Percentiles rank a stretch among this genome's conserved stretches.
phyloP scores from a whole-genome alignment of 2,797 vertebrate genomes.

The Hyperoplus lanceolatus region DNA sequence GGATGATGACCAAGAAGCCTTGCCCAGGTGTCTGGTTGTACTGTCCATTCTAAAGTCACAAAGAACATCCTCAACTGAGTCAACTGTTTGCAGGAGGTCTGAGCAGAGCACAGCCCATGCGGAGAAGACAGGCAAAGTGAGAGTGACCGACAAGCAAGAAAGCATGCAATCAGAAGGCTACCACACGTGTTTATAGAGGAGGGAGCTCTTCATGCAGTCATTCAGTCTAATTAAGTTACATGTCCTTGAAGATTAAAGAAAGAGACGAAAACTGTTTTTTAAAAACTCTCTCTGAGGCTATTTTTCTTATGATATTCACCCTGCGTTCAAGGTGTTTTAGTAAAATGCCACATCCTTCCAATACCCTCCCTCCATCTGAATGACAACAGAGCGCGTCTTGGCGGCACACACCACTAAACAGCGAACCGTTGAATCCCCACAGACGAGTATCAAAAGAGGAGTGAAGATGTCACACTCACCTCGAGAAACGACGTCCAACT shows the following conservation, averaged over 20 bases:
- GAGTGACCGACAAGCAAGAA: background rate
- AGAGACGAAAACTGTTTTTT: background rate
- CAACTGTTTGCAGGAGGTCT: constrained; percentile 11
- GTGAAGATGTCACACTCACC: constrained; percentile 58
- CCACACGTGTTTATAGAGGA: constrained; percentile 17
- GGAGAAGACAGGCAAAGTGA: constrained; percentile 7
- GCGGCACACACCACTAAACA: background rate
- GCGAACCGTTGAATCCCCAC: background rate
- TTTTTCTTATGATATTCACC: background rate
- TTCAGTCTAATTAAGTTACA: constrained; percentile 44
- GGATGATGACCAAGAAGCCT: background rate
- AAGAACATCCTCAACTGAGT: constrained; percentile 27
- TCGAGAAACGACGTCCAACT: constrained; percentile 65
- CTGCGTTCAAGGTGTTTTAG: background rate
- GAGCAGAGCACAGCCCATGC: background rate
- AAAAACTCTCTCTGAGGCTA: background rate
- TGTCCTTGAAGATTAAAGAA: background rate
- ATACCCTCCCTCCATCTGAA: background rate
- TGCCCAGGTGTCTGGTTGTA: background rate
- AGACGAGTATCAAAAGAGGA: background rate
- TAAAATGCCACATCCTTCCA: constrained; percentile 1
- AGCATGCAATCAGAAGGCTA: background rate
- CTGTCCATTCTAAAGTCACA: constrained; percentile 17
- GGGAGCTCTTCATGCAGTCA: constrained; percentile 26
- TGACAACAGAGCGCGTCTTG: background rate